A percentile compares a stretch with the other conserved stretches of the same genome.
Evolutionary conservation across 2,113 vertebrate genomes (phyloP).

Genomic region (Meleagris gallopavo): DNA sequence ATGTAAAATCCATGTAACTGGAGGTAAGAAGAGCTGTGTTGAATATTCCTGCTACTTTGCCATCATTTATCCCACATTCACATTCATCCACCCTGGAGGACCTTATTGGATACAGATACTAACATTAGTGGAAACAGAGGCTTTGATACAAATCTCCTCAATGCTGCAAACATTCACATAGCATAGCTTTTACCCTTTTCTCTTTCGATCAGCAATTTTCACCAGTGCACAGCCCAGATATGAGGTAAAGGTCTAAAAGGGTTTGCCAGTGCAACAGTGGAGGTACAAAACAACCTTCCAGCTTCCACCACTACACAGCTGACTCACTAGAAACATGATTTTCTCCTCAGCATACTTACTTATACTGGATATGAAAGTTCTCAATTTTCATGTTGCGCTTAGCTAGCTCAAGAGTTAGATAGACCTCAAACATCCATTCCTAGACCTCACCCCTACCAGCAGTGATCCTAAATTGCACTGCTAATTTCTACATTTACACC

Average conservation of each 20-base stretch:
- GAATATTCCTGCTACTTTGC: background rate
- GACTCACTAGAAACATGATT: background rate
- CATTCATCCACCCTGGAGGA: background rate
- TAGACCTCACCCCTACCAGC: background rate
- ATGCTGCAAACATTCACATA: background rate
- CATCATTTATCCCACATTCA: background rate
- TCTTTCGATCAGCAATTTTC: background rate
- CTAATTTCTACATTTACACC: background rate
- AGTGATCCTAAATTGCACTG: background rate
- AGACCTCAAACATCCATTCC: background rate
- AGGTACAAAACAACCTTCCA: accelerated
- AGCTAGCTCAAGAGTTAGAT: background rate
- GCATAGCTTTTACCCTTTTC: background rate
- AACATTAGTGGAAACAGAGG: background rate
- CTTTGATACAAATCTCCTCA: background rate
- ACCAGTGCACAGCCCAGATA: background rate
- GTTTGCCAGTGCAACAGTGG: background rate
- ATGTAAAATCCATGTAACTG: background rate
- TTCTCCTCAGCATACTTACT: background rate
- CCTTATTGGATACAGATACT: background rate
- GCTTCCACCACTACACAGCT: background rate
- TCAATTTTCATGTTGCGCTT: accelerated
- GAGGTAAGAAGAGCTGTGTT: accelerated
- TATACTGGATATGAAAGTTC: background rate
- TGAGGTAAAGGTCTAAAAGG: background rate